Conservation (phyloP, 2,888 invertebrate genomes). For the Margaritifera margaritifera region DNA sequence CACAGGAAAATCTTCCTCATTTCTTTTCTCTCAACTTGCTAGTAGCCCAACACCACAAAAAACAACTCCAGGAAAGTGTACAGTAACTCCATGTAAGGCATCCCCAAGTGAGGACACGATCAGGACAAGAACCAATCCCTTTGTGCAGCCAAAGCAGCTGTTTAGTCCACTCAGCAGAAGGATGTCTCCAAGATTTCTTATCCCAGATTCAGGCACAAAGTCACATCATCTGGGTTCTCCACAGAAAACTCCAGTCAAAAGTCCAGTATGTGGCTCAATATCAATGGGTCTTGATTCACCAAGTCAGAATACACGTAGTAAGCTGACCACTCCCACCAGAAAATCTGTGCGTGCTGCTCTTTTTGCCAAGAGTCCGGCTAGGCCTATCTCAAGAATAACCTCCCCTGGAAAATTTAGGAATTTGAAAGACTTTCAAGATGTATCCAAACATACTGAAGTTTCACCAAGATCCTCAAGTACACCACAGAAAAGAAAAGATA, state of each 20-base stretch:
- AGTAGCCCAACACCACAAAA: slow-evolving; percentile 51
- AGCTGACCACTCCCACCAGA: slow-evolving; percentile 37
- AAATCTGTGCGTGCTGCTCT: slow-evolving; percentile 46
- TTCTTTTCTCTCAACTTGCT: slow-evolving; percentile 54
- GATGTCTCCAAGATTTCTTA: slow-evolving; percentile 26
- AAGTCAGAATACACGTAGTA: slow-evolving; percentile 48
- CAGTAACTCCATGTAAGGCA: slow-evolving; percentile 32
- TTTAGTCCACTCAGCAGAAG: slow-evolving; percentile 27
- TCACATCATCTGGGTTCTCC: slow-evolving; percentile 1
- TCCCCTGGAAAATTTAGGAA: slow-evolving; percentile 13
- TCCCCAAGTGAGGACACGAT: slow-evolving; percentile 41
- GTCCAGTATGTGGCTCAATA: slow-evolving; percentile 21
- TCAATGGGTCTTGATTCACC: slow-evolving; percentile 40
- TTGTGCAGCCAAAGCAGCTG: slow-evolving; percentile 10
- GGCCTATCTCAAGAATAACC: neutral
- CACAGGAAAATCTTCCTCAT: slow-evolving; percentile 49
- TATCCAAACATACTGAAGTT: slow-evolving; percentile 1
- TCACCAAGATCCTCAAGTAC: neutral
- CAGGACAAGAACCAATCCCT: slow-evolving; percentile 17
- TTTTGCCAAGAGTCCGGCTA: slow-evolving; percentile 45
- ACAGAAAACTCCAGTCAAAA: slow-evolving; percentile 32
- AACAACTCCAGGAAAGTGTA: slow-evolving; percentile 22
- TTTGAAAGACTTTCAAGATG: slow-evolving; percentile 10
- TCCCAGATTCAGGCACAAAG: slow-evolving; percentile 29
- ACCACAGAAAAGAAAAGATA: neutral